Conservation (phyloP, 2,888 invertebrate species). For the Caenorhabditis sp. region DNA sequence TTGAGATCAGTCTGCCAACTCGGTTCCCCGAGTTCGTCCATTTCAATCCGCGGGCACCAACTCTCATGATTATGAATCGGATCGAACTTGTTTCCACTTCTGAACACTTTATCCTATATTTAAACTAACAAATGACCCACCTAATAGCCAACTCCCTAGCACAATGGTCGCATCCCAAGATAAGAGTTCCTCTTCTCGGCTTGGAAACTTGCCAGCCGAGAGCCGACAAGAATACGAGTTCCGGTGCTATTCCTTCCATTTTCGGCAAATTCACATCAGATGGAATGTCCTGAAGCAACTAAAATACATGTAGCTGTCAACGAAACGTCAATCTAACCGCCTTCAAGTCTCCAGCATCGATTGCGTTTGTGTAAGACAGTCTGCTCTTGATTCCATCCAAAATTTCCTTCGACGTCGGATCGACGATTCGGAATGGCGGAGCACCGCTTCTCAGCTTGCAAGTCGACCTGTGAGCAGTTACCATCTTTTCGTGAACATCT, state of each 20-base stretch:
- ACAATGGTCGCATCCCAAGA: slow-evolving; percentile 45
- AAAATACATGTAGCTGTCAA: not conserved
- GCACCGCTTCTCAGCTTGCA: slow-evolving; percentile 45
- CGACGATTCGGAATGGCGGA: slow-evolving; percentile 30
- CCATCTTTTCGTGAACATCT: slow-evolving; percentile 49
- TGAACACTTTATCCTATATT: slow-evolving; percentile 9
- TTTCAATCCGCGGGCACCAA: slow-evolving; percentile 58
- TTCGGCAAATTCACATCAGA: slow-evolving; percentile 30
- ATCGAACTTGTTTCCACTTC: slow-evolving; percentile 46
- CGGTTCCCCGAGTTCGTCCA: slow-evolving; percentile 50
- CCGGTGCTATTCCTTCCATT: slow-evolving; percentile 10
- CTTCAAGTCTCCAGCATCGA: slow-evolving; percentile 25
- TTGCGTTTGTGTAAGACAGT: slow-evolving; percentile 7
- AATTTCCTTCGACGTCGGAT: slow-evolving; percentile 47
- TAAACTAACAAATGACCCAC: slow-evolving; percentile 1
- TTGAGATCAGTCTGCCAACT: slow-evolving; percentile 51
- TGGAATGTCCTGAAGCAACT: slow-evolving; percentile 40
- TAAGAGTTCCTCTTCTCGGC: slow-evolving; percentile 27
- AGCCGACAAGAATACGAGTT: slow-evolving; percentile 38
- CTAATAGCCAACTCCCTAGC: slow-evolving; percentile 47
- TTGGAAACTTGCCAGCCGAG: slow-evolving; percentile 50
- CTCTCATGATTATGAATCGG: slow-evolving; percentile 55
- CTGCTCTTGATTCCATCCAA: slow-evolving; percentile 41
- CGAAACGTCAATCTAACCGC: slow-evolving; percentile 14
- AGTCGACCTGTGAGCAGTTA: slow-evolving; percentile 46